Evolutionary conservation across 2,113 vertebrate species (phyloP), one percentile per base, ranked within the genome.

Genomic region (Perca fluviatilis): DNA sequence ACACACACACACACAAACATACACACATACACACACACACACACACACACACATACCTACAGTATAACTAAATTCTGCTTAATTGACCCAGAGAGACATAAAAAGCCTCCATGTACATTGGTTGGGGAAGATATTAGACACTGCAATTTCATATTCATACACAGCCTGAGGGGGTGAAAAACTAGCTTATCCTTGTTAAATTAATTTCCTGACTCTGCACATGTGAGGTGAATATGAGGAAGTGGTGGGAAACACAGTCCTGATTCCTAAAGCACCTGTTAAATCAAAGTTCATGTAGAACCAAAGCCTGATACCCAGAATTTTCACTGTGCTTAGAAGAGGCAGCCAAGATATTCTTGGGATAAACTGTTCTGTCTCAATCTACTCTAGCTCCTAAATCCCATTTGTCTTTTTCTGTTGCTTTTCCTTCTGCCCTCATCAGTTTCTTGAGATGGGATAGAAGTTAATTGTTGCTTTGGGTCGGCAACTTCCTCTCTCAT

Each of bases 251-350:
- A 88, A 85, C 50, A 30, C 16, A 25, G 67, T 62, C 43, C 46
- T 88, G 77, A 86, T 89, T 91, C 88, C 70, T 80, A 79, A 83
- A 93, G 82, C 86, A 92, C 88, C 87, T 91, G 90, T 88, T 86
- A 90, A 88, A 81, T 79, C 80, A 86, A 61, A 58, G 79, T 84
- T 67, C 25, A 23, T 65, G 71, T 75, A 66, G 63, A 62, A 77
- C 66, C 68, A 74, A 63, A 75, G 87, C 76, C 54, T 56, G 74
- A 80, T 87, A 82, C 56, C 47, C 71, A 33, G 68, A 67, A 64
- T 77, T 81, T 43, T 46, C 53, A 65, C 66, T 40, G 0, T n/a
- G 50, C 85, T 86, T 25, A 73, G 63, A 88, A 67, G 60, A 81
- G 61, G 53, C 19, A 16, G 87, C 81, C 84, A 88, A 85, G 86